Evolutionary conservation across 2,113 vertebrate species (phyloP), one percentile per base, ranked within the genome.

Genomic region (Cyanoderma ruficeps): DNA sequence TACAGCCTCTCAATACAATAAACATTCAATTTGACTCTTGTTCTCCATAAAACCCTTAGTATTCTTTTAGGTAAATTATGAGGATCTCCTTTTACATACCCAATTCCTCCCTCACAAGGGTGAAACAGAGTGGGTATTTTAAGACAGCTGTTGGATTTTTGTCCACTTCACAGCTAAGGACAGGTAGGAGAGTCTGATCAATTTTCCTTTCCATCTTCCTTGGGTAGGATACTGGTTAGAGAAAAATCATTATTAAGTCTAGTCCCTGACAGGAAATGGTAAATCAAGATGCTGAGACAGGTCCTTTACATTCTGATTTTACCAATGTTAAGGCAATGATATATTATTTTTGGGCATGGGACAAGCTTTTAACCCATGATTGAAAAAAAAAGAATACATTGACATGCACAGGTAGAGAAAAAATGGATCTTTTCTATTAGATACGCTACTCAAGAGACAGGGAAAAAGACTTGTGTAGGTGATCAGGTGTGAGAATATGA

Each of bases 401-500:
- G 74, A 85, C 47, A 65, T 75, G 72, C 44, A 93, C 7, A 65
- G 53, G 64, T 59, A 88, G 59, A 74, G 56, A 94, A 80, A 91
- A 94, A 87, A 21, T 8, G 1, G 25, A 93, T 92, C 53, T 95
- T 91, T 87, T 84, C 69, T 88, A 17, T 93, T 83, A 78, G 80
- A 86, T 85, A 96, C 68, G 70, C 60, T 50, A 79, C 83, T 93
- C 87, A 64, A 90, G 96, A 96, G 96, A 95, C 95, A 97, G 97
- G 59, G 39, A 50, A 78, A 94, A 77, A 95, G 95, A 97, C 90
- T 91, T 80, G 64, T 64, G 61, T 89, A 96, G 84, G 87, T 95
- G 97, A 98, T 97, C 97, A 97, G 98, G 94, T 97, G 96, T 90
- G 89, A 97, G 82, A 95, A 97, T 86, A 97, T 89, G 94, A 98